Evolutionary conservation across 2,113 vertebrate species (phyloP), one percentile per base, ranked within the genome.

Genomic region (Campylomormyrus tamandua): DNA sequence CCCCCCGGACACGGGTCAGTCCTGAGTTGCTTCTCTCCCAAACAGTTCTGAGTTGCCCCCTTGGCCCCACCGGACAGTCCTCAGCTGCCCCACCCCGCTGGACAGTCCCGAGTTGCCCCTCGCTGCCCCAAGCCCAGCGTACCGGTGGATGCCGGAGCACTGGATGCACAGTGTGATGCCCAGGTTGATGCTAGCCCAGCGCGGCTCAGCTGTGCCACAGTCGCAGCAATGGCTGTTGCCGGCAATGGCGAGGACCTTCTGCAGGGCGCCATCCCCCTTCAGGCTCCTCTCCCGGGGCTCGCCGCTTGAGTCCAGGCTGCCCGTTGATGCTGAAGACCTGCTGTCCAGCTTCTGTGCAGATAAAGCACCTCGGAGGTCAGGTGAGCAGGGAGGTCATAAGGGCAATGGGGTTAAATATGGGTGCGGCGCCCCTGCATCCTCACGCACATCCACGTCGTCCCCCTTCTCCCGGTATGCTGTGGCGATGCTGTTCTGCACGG

Each of bases 401-500:
- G 83, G 6, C 6, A n/a, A 52, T 7, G 5, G 24, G 27, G 27
- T 11, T 56, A 56, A 19, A 39, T n/a, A 87, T 15, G 46, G n/a
- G 48, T 56, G 50, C 87, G 3, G 15, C 3, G 13, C 10, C 17
- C 21, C 24, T 7, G 53, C 31, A 2, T 42, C 15, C 77, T 31
- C 52, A 56, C 95, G 95, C 84, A 96, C 96, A 96, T 97, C 95
- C 1, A 95, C 90, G 52, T 96, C 96, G 66, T 96, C 96, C 27
- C 96, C 96, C 87, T 96, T 98, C 92, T 99, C 98, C 95, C 98
- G 96, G 42, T 98, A 99, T 2, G 98, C 98, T 13, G 98, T 98
- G 91, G 98, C 98, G 13, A 99, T 99, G 92, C 98, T 99, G 89
- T 98, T 97, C 94, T 99, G 98, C 77, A 99, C 98, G 3, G 98